Conservation (phyloP, 2,113 vertebrate genomes). For the Tylochromis polylepis region DNA sequence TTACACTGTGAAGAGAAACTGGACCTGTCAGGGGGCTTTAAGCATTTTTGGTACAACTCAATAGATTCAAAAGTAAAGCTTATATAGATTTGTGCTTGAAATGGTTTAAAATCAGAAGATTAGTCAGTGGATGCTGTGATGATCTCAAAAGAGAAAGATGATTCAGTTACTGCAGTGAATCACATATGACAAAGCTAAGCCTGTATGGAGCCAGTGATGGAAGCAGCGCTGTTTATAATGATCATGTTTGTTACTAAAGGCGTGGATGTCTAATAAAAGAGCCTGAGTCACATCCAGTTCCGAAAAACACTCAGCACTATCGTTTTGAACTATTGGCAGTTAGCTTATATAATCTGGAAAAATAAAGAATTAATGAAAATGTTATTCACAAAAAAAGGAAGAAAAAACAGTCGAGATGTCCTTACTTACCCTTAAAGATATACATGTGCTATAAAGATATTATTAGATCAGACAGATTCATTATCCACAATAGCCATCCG, state of each 20-base stretch:
- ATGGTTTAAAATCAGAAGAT: background rate
- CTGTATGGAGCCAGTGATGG: background rate
- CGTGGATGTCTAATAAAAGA: background rate
- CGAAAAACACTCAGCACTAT: background rate
- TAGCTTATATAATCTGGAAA: background rate
- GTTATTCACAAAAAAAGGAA: background rate
- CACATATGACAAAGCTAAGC: background rate
- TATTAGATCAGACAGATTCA: accelerated
- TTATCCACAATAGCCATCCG: background rate
- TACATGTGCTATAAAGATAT: background rate
- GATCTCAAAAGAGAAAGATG: background rate
- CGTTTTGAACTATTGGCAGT: background rate
- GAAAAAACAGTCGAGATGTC: background rate
- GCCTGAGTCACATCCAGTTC: background rate
- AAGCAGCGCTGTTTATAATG: background rate
- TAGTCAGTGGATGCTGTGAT: background rate
- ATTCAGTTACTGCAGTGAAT: background rate
- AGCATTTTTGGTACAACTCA: background rate
- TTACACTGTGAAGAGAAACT: accelerated
- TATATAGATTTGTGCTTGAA: background rate
- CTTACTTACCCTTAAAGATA: background rate
- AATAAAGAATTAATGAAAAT: background rate
- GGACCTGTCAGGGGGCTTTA: background rate
- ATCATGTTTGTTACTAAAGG: background rate
- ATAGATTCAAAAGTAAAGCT: background rate